Evolutionary conservation across 2,888 invertebrate genomes (phyloP).

Genomic region (Prosopocoilus inquinatus): DNA sequence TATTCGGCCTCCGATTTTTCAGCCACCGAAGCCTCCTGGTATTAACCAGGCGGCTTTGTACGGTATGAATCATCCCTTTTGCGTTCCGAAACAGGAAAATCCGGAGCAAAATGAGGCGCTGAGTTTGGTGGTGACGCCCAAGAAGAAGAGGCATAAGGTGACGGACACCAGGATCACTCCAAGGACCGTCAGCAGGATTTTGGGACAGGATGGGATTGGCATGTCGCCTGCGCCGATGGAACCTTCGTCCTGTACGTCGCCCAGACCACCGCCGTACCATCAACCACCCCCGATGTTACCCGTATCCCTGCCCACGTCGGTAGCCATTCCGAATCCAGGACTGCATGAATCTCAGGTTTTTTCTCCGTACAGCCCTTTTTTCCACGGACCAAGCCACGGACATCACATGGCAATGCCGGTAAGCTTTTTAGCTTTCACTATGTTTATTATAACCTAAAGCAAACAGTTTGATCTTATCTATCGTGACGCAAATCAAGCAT

Average conservation of each 20-base stretch:
- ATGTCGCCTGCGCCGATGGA: slow-evolving; percentile 63
- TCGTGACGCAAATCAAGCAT: background rate
- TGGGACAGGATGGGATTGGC: slow-evolving; percentile 76
- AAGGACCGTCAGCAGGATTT: slow-evolving; percentile 81
- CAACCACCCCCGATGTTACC: slow-evolving; percentile 82
- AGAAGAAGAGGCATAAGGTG: slow-evolving; percentile 96
- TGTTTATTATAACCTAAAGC: background rate
- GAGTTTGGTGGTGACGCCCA: slow-evolving; percentile 90
- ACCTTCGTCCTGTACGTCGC: slow-evolving; percentile 65
- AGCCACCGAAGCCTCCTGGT: slow-evolving; percentile 75
- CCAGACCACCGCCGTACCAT: slow-evolving; percentile 61
- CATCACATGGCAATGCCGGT: slow-evolving; percentile 54
- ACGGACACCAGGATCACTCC: slow-evolving; percentile 92
- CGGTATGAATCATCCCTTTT: slow-evolving; percentile 58
- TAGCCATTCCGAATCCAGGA: slow-evolving; percentile 95
- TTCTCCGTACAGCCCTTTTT: slow-evolving; percentile 88
- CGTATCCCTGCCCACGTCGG: slow-evolving; percentile 88
- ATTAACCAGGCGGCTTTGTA: slow-evolving; percentile 62
- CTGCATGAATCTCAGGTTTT: slow-evolving; percentile 93
- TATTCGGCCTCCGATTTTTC: slow-evolving; percentile 76
- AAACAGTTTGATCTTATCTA: background rate
- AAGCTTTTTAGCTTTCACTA: slow-evolving; percentile 17
- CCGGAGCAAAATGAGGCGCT: slow-evolving; percentile 92
- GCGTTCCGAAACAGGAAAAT: slow-evolving; percentile 60
- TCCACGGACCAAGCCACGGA: slow-evolving; percentile 59